Percentiles rank a stretch among this genome's conserved stretches.
Evolutionary conservation across 2,113 vertebrate species (phyloP).

Genomic region (Callipepla californica): DNA sequence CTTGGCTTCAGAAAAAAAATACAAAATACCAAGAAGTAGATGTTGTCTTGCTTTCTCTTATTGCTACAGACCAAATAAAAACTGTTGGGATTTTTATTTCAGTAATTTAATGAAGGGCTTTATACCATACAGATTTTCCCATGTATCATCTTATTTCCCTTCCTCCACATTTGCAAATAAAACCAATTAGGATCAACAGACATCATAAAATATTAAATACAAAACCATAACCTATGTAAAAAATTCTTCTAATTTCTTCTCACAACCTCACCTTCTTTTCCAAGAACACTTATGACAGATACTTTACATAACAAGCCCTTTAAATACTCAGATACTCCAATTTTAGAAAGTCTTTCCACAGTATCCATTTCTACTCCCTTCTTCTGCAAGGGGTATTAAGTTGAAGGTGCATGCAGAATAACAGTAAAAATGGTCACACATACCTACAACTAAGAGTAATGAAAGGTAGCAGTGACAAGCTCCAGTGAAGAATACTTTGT

Average conservation of each 20-base stretch:
- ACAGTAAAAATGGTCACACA: neutral
- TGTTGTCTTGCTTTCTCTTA: neutral
- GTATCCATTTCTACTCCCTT: neutral
- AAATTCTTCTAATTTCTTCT: neutral
- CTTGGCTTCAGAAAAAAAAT: neutral
- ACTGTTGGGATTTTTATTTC: neutral
- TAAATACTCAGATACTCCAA: neutral
- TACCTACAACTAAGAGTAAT: neutral
- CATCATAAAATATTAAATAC: neutral
- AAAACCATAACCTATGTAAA: neutral
- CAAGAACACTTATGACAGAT: neutral
- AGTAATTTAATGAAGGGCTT: neutral
- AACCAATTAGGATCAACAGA: neutral
- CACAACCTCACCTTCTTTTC: neutral
- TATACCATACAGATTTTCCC: neutral
- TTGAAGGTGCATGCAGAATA: neutral
- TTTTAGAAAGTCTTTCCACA: neutral
- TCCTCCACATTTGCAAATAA: neutral
- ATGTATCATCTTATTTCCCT: neutral
- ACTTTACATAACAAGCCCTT: neutral
- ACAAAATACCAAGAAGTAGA: neutral
- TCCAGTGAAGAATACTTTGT: neutral
- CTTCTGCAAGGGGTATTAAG: neutral
- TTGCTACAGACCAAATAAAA: neutral
- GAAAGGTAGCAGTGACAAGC: neutral